Percentiles rank a stretch among this genome's conserved stretches.
Evolutionary conservation across 2,888 invertebrate species (phyloP).

Genomic region (Tyria jacobaeae): DNA sequence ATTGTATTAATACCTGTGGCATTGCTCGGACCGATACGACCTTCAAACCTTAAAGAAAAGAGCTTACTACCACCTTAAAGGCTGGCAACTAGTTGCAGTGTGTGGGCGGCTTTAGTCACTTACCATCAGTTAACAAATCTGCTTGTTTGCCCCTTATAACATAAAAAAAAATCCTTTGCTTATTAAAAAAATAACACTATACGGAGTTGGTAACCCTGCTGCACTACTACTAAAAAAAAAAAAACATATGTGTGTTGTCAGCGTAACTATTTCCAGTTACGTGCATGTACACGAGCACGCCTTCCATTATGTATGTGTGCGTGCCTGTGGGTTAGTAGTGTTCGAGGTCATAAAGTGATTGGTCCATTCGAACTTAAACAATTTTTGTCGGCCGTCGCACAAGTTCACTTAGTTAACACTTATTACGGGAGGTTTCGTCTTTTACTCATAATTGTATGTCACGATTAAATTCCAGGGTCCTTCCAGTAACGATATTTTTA

Average conservation of each 20-base stretch:
- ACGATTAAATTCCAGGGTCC: constrained; percentile 62
- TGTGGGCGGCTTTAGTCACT: no score
- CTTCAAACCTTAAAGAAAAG: no score
- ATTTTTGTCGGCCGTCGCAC: constrained; percentile 56
- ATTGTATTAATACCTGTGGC: no score
- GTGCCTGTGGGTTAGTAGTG: constrained; percentile 62
- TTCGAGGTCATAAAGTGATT: constrained; percentile 79
- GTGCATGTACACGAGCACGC: constrained; percentile 75
- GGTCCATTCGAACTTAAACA: constrained; percentile 56
- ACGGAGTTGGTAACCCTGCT: constrained; percentile 43
- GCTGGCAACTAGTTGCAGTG: no score
- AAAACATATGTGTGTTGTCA: constrained; percentile 62
- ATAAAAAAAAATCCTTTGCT: no score
- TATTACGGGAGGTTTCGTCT: constrained; percentile 52
- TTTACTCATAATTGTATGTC: constrained; percentile 53
- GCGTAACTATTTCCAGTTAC: constrained; percentile 60
- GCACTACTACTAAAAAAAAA: constrained; percentile 50
- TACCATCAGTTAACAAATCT: no score
- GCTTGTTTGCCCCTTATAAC: no score
- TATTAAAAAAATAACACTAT: neutral
- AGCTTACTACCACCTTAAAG: no score
- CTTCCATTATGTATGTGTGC: constrained; percentile 62
- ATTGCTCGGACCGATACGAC: no score
- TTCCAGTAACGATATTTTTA: neutral
- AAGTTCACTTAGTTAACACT: constrained; percentile 62